A percentile compares a stretch with the other conserved stretches of the same genome.
phyloP scores from a whole-genome alignment of 2,888 invertebrate species.

The Oxytorus armatus region DNA sequence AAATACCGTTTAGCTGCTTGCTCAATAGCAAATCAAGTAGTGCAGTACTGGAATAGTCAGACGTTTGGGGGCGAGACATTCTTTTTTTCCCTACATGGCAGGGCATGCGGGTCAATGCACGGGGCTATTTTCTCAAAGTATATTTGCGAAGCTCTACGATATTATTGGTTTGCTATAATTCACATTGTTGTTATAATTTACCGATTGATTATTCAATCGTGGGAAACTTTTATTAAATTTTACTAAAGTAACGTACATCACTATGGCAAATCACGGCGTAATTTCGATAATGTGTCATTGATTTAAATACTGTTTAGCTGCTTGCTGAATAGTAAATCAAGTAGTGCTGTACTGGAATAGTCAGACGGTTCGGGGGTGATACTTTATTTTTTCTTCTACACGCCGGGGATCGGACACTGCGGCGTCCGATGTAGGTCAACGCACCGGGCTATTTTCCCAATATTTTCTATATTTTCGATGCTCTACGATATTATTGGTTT shows the following conservation, averaged over 20 bases:
- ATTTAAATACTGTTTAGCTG: too few relatives aligned
- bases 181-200: not conserved
- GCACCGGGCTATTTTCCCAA: not conserved
- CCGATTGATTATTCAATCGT: not conserved
- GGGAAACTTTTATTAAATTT: not conserved
- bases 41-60: too few relatives aligned
- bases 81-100: slow-evolving; percentile 2
- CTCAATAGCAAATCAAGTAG: too few relatives aligned
- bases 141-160: not conserved
- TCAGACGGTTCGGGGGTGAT: too few relatives aligned
- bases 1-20: too few relatives aligned
- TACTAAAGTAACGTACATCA: too few relatives aligned
- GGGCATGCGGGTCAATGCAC: slow-evolving; percentile 16
- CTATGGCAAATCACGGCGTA: too few relatives aligned
- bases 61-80: too few relatives aligned
- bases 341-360: too few relatives aligned
- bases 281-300: too few relatives aligned
- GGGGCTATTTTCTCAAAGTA: not conserved
- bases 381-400: slow-evolving; percentile 2
- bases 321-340: too few relatives aligned
- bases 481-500: not conserved
- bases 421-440: slow-evolving; percentile 12
- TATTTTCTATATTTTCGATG: not conserved
- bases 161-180: not conserved
- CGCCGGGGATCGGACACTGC: slow-evolving; percentile 1